These are phyloP conservation scores for Scaptomyza caliginosa DNA, from an alignment of 2,888 invertebrate genomes.

Conservation along the genomic window DNA sequence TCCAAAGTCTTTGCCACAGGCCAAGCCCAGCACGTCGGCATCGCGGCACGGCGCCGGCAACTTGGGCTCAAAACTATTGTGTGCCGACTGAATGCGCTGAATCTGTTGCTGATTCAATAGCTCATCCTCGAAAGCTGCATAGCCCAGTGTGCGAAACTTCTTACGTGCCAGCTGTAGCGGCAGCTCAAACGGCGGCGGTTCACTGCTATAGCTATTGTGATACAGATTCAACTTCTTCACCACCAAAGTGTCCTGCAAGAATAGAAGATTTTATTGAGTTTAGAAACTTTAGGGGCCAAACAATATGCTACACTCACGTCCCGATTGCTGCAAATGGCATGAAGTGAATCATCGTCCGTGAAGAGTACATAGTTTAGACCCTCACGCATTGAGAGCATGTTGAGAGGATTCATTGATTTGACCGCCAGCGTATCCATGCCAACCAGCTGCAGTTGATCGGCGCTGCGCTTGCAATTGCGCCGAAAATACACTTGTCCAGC, in stretches of 20 bases:
- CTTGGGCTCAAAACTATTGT: slow-evolving; percentile 86
- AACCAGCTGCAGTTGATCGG: slow-evolving; percentile 84
- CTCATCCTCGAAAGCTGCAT: slow-evolving; percentile 89
- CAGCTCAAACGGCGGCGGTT: slow-evolving; percentile 85
- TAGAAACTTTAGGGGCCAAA: not conserved
- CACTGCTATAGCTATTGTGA: slow-evolving; percentile 73
- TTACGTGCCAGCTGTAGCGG: slow-evolving; percentile 91
- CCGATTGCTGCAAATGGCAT: slow-evolving; percentile 91
- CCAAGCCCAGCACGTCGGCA: slow-evolving; percentile 91
- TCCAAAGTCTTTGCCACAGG: slow-evolving; percentile 95
- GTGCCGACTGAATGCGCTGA: slow-evolving; percentile 85
- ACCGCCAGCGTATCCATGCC: slow-evolving; percentile 85
- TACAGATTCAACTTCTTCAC: slow-evolving; percentile 88
- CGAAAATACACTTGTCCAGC: slow-evolving; percentile 93
- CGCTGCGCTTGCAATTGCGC: slow-evolving; percentile 85
- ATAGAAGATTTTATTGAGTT: not conserved
- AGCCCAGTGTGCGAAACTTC: slow-evolving; percentile 91
- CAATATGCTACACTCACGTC: slow-evolving; percentile 86
- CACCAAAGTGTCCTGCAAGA: slow-evolving; percentile 89
- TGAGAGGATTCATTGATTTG: slow-evolving; percentile 83
- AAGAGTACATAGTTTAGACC: slow-evolving; percentile 85
- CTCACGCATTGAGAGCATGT: slow-evolving; percentile 81
- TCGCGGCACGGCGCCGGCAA: slow-evolving; percentile 86
- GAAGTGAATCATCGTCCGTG: slow-evolving; percentile 91
- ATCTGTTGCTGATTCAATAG: slow-evolving; percentile 84